Base-by-base conservation (phyloP, 2,888 invertebrate genomes). In the Drosophila prolongata region DNA sequence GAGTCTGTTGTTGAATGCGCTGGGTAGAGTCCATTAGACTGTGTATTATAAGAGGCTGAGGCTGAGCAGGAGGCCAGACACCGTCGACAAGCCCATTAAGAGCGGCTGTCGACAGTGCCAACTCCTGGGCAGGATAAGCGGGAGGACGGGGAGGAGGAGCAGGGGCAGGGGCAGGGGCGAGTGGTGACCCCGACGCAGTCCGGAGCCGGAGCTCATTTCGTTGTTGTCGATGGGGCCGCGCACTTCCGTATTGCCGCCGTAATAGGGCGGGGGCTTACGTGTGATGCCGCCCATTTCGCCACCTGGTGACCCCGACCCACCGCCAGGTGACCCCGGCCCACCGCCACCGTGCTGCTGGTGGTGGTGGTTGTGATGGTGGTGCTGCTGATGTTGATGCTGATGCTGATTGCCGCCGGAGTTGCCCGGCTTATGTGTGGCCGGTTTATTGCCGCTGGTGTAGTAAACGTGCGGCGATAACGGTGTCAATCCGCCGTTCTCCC, bases 201-300 rank as follows among this genome's bases (percentile, higher is more conserved):
- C 78, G 87, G 83, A 64, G 89, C 67, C 78, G 87, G 83, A 64
- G 89, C 67, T 80, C 69, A 90, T 78, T 72, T 89, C 91, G 80
- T 92, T 92, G 87, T 90, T 90, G 85, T 91, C 90, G 85, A 89
- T 82, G 74, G 83, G 80, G 34, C 85, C 87, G 77, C 89, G 86
- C 70, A 87, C 88, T 74, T 91, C 90, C 56, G 90, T 83, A 60
- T 90, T 82, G 69, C 88, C 78, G 13, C 88, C 89, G 50, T 84
- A 90, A 87, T 89, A 89, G 71, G 91, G 85, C 65, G 92, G 86
- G 62, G 92, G 91, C 84, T 91, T 92, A 62, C 92, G 90, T 61
- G 92, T 92, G 62, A 87, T 89, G 55, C 58, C 34, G 16, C 70
- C 78, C 50, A 46, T 52, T 43, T 56, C 59, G n/a, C 57, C 67